Conservation (phyloP, 2,888 invertebrate genomes). For the Trichacis sp. region DNA sequence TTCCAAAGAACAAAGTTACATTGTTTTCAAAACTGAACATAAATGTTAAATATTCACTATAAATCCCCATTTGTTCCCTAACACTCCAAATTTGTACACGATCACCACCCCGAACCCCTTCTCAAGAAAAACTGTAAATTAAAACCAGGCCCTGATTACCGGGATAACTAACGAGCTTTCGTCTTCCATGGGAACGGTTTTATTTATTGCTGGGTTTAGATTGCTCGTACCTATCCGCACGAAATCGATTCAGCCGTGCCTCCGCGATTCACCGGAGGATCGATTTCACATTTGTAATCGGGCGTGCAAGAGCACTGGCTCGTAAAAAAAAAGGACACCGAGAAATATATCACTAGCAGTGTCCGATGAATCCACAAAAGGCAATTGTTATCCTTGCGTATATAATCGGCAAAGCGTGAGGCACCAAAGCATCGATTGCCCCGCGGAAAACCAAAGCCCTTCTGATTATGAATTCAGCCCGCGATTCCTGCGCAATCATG, state of each 20-base stretch:
- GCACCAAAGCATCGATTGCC: conserved; percentile 25
- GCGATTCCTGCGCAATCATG: conserved; percentile 5
- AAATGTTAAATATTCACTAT: too few relatives aligned
- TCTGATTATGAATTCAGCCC: conserved; percentile 8
- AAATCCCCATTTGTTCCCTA: too few relatives aligned
- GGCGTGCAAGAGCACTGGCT: conserved; percentile 43
- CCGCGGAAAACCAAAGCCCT: conserved; percentile 17
- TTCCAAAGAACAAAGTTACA: too few relatives aligned
- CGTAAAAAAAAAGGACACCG: conserved; percentile 23
- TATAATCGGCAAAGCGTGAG: conserved; percentile 45
- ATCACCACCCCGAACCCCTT: too few relatives aligned
- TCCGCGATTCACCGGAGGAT: conserved; percentile 54
- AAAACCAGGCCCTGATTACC: conserved; percentile 58
- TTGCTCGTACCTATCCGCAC: conserved; percentile 52
- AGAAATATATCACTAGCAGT: conserved; percentile 37
- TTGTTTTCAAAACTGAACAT: too few relatives aligned
- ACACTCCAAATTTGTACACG: too few relatives aligned
- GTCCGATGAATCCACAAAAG: conserved; percentile 46
- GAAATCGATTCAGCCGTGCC: conserved; percentile 58
- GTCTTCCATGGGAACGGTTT: conserved; percentile 49
- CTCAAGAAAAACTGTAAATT: conserved; percentile 42
- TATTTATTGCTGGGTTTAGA: conserved; percentile 46
- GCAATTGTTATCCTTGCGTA: conserved; percentile 47
- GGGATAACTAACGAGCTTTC: conserved; percentile 60
- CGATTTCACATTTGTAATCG: conserved; percentile 61